These are phyloP conservation scores for Epsilonema sp. DNA, from an alignment of 2,888 invertebrate species.

Conservation along the genomic window DNA sequence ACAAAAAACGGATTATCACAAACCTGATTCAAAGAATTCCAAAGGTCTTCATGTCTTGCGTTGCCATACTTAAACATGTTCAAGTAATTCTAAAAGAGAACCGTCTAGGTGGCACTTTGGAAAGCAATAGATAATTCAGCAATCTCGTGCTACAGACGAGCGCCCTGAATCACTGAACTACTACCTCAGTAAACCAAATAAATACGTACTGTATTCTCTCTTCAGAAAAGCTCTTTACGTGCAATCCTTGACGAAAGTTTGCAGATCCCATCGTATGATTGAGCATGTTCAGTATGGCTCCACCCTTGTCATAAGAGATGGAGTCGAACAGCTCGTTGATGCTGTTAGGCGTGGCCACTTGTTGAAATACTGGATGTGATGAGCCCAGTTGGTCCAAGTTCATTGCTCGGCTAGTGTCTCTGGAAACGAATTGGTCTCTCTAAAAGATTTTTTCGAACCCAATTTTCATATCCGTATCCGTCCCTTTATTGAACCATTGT, in stretches of 20 bases:
- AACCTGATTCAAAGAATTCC: constrained; percentile 3
- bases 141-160: too few species aligned
- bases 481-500: too few species aligned
- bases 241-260: constrained; percentile 17
- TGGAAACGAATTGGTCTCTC: not conserved
- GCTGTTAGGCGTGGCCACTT: not conserved
- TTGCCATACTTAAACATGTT: constrained; percentile 1
- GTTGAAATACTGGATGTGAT: not conserved
- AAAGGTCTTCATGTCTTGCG: constrained; percentile 5
- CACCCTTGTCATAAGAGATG: constrained; percentile 6
- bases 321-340: not conserved
- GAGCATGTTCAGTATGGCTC: constrained; percentile 21
- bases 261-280: constrained; percentile 18
- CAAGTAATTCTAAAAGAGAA: constrained; percentile 3
- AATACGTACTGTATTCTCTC: too few species aligned
- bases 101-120: not conserved
- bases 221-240: too few species aligned
- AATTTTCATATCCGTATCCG: not conserved
- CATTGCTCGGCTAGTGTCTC: not conserved
- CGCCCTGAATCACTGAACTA: too few species aligned
- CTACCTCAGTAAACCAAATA: too few species aligned
- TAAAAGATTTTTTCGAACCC: not conserved
- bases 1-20: too few species aligned
- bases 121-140: not conserved
- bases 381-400: not conserved